Evolutionary conservation across 2,888 invertebrate species (phyloP).

Genomic region (Brenthis daphne): DNA sequence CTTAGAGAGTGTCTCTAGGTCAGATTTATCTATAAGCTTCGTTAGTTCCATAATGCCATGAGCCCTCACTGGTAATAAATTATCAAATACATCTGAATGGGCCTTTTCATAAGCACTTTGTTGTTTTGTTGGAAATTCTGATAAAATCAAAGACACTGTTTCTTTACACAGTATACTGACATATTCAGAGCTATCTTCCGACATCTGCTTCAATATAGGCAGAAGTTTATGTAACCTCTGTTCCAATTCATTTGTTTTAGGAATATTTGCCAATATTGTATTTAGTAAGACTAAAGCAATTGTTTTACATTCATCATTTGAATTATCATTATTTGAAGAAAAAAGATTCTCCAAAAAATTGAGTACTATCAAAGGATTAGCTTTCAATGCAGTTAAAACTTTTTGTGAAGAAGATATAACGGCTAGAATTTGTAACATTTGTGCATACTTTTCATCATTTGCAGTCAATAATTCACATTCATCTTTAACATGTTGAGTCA

Average conservation of each 20-base stretch:
- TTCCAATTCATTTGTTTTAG: conserved; percentile 45
- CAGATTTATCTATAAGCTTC: conserved; percentile 86
- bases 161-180: conserved; percentile 65
- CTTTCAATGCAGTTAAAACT: conserved; percentile 67
- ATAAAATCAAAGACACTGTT: conserved; percentile 56
- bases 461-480: conserved; percentile 56
- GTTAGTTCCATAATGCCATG: conserved; percentile 89
- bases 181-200: conserved; percentile 49
- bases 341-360: conserved; percentile 70
- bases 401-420: conserved; percentile 73
- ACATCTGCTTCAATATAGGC: conserved; percentile 55
- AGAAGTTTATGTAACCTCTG: conserved; percentile 55
- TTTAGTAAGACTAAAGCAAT: conserved; percentile 70
- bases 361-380: conserved; percentile 68
- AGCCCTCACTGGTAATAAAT: conserved; percentile 89
- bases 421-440: conserved; percentile 76
- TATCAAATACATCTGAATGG: conserved; percentile 85
- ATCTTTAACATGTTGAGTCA: conserved; percentile 62
- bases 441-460: conserved; percentile 65
- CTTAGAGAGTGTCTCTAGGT: conserved; percentile 84
- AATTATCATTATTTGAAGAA: conserved; percentile 46
- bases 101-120: conserved; percentile 82
- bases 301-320: conserved; percentile 66
- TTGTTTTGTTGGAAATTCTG: conserved; percentile 46
- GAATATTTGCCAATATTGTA: conserved; percentile 62